Evolutionary conservation across 2,113 vertebrate species (phyloP).

Genomic region (Nycticorax nycticorax): DNA sequence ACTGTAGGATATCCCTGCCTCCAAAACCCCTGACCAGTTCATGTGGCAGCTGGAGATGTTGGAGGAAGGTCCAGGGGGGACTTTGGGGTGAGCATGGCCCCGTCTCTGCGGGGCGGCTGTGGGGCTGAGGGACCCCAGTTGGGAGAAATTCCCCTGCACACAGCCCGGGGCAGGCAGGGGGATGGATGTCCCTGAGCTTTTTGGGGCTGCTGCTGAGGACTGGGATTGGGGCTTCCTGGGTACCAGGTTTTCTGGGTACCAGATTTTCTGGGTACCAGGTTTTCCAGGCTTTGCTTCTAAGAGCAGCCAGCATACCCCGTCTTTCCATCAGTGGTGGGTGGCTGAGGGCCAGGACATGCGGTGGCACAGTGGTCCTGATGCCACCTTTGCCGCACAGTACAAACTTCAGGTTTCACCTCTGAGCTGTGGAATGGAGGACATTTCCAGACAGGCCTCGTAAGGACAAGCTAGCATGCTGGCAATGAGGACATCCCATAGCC

Average conservation of each 20-base stretch:
- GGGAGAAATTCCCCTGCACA: neutral
- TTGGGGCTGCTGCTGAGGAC: neutral
- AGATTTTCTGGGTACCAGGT: neutral
- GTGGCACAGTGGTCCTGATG: neutral
- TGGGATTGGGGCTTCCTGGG: neutral
- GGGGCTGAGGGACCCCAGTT: neutral
- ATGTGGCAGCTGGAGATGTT: rapidly evolving
- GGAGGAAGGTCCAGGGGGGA: neutral
- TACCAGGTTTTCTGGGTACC: neutral
- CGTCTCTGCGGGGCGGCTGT: rapidly evolving
- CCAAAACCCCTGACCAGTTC: rapidly evolving
- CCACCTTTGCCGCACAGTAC: rapidly evolving
- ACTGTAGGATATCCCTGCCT: neutral
- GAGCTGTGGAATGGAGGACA: rapidly evolving
- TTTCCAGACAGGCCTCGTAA: neutral
- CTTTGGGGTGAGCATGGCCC: rapidly evolving
- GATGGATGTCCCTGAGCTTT: rapidly evolving
- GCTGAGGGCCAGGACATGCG: neutral
- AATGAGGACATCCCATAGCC: neutral
- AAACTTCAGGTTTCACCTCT: neutral
- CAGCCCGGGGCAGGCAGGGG: neutral
- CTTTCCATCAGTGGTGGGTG: neutral
- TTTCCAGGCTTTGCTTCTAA: neutral
- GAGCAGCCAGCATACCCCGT: neutral
- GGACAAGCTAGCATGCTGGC: neutral